These are phyloP conservation scores for Corydoras maculifer DNA, from an alignment of 2,113 vertebrate species.

Conservation along the genomic window DNA sequence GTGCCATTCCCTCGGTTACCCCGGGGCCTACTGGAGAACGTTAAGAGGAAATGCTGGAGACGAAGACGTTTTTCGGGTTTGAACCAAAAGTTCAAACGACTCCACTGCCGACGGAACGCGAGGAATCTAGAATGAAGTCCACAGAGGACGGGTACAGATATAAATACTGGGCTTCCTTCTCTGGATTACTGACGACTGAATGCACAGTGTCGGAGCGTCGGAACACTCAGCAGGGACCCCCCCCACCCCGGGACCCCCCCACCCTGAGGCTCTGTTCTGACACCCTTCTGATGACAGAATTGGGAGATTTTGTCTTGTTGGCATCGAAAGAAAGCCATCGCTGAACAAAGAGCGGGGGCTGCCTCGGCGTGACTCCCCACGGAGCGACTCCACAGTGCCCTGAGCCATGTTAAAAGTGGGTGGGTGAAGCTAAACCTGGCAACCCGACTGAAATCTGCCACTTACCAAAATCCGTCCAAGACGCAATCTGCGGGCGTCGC, in stretches of 20 bases:
- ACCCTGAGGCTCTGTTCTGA: slow-evolving; percentile 57
- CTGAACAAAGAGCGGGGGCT: slow-evolving; percentile 64
- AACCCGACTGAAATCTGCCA: slow-evolving; percentile 53
- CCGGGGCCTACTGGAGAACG: not conserved
- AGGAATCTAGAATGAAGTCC: slow-evolving; percentile 5
- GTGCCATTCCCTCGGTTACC: not conserved
- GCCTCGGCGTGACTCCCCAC: slow-evolving; percentile 48
- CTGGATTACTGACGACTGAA: slow-evolving; percentile 36
- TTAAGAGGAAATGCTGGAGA: not conserved
- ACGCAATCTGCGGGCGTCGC: slow-evolving; percentile 44
- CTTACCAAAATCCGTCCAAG: slow-evolving; percentile 53
- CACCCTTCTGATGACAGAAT: slow-evolving; percentile 51
- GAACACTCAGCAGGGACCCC: slow-evolving; percentile 53
- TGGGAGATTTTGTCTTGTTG: slow-evolving; percentile 49
- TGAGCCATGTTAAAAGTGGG: slow-evolving; percentile 53
- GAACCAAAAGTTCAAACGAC: not conserved
- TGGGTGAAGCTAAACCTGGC: slow-evolving; percentile 65
- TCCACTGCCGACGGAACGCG: slow-evolving; percentile 6
- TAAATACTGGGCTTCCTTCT: slow-evolving; percentile 11
- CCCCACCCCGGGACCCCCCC: slow-evolving; percentile 59
- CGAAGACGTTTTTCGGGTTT: not conserved
- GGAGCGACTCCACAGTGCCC: slow-evolving; percentile 53
- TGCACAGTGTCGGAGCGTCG: slow-evolving; percentile 47
- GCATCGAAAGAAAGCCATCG: slow-evolving; percentile 48
- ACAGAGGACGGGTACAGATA: slow-evolving; percentile 19